Evolutionary conservation across 2,113 vertebrate species (phyloP).

Genomic region (Corapipo altera): DNA sequence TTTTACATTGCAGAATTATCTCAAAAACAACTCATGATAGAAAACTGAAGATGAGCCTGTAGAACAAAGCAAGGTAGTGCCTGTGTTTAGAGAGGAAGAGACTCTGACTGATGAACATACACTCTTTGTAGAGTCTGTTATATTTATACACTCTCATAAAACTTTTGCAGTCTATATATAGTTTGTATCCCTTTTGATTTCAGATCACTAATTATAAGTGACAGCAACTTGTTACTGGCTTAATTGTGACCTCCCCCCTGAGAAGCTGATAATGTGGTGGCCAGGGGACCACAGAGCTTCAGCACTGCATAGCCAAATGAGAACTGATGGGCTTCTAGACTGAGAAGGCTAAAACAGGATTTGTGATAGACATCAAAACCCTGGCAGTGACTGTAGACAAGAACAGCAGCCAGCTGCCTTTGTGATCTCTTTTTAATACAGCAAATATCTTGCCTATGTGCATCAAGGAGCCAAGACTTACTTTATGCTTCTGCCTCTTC

Average conservation of each 20-base stretch:
- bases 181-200: background rate
- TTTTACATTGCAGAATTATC: background rate
- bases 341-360: background rate
- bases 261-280: background rate
- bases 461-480: background rate
- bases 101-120: background rate
- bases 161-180: background rate
- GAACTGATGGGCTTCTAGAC: background rate
- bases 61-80: background rate
- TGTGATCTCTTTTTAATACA: background rate
- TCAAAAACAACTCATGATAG: background rate
- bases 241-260: background rate
- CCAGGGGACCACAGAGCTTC: background rate
- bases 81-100: background rate
- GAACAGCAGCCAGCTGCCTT: background rate
- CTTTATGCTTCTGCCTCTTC: background rate
- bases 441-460: background rate
- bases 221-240: background rate
- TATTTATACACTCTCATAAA: background rate
- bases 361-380: background rate
- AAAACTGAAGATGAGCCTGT: background rate
- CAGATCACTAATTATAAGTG: background rate
- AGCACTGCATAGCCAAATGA: background rate
- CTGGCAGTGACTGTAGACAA: background rate
- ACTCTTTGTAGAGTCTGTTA: background rate